phyloP scores from a whole-genome alignment of 2,113 vertebrate genomes.

The Myrmecophaga tridactyla region DNA sequence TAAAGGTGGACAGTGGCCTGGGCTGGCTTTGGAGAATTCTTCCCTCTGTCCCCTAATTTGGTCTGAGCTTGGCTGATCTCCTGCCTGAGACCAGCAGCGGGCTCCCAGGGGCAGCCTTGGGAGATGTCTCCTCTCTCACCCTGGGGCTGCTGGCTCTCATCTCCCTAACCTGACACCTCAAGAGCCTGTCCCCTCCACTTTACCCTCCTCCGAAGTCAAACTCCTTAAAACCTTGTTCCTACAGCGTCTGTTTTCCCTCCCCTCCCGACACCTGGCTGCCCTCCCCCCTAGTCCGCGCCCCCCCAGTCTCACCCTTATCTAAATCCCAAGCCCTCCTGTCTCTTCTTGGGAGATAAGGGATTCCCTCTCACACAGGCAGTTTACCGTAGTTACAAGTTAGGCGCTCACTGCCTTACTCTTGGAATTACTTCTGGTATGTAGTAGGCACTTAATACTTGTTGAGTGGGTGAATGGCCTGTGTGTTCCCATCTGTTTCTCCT shows the following conservation, averaged over 20 bases:
- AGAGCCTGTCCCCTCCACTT: neutral
- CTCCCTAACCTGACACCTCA: neutral
- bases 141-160: constrained; percentile 9
- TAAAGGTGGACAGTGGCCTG: neutral
- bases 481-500: neutral
- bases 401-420: neutral
- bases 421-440: neutral
- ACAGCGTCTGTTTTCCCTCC: constrained; percentile 37
- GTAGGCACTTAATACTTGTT: constrained; percentile 39
- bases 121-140: neutral
- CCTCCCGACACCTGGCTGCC: neutral
- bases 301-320: constrained; percentile 71
- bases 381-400: neutral
- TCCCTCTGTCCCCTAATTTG: neutral
- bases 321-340: constrained; percentile 60
- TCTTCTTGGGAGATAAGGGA: constrained; percentile 67
- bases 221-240: neutral
- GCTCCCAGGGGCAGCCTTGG: neutral
- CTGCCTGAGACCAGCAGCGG: neutral
- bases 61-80: neutral
- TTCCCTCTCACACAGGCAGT: neutral
- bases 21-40: neutral
- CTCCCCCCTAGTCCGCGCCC: neutral
- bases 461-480: neutral
- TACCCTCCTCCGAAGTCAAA: constrained; percentile 37